Percentiles rank a stretch among this genome's conserved stretches.
These are phyloP conservation scores for Sminthurinus aureus DNA, from an alignment of 2,888 invertebrate genomes.

Conservation along the genomic window DNA sequence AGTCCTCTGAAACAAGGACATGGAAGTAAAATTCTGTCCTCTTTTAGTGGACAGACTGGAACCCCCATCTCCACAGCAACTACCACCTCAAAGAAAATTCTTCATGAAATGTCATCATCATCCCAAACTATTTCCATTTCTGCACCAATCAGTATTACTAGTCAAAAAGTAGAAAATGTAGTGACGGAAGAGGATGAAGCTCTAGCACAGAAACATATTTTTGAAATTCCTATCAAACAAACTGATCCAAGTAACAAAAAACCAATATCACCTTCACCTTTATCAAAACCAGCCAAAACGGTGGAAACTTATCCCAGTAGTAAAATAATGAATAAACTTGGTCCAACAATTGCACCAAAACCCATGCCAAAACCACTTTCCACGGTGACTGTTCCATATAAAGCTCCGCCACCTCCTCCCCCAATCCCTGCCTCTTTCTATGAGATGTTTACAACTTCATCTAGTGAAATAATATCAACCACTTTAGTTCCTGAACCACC, in stretches of 20 bases:
- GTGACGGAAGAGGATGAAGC: background rate
- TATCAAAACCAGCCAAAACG: too few relatives aligned
- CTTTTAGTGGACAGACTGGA: background rate
- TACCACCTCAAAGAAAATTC: background rate
- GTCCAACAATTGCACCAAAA: too few relatives aligned
- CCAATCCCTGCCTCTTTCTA: background rate
- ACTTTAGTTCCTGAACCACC: conserved; percentile 70
- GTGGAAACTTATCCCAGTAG: too few relatives aligned
- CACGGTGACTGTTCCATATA: background rate
- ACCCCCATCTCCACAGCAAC: conserved; percentile 11
- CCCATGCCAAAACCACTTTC: background rate
- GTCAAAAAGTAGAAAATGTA: background rate
- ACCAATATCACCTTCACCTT: too few relatives aligned
- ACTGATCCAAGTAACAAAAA: background rate
- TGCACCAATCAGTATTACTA: background rate
- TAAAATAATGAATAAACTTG: too few relatives aligned
- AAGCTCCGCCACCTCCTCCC: background rate
- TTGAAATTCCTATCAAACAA: background rate
- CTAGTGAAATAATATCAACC: conserved; percentile 18
- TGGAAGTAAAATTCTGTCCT: background rate
- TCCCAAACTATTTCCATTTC: conserved; percentile 16
- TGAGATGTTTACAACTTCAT: background rate
- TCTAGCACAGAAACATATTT: background rate
- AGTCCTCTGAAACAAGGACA: conserved; percentile 1
- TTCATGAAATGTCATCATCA: conserved; percentile 15